phyloP scores from a whole-genome alignment of 35 echinoderm and acorn worm genomes.

The Ophiothrix spiculata region DNA sequence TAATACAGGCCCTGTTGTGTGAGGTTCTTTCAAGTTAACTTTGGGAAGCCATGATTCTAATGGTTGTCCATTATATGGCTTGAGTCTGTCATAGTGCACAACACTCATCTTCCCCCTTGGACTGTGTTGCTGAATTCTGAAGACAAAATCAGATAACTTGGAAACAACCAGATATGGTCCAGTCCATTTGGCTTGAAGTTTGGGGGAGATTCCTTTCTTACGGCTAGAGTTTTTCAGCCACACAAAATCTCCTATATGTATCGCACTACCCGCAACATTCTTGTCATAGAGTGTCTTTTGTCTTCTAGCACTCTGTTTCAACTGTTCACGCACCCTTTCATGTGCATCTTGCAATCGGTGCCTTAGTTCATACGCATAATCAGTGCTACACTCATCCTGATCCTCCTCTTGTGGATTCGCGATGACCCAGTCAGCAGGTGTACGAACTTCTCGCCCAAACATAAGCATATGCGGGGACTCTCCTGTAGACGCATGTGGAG shows the following conservation, averaged over 20 bases:
- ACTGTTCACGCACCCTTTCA: conserved; percentile 8
- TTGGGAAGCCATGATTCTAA: background rate
- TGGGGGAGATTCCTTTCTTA: conserved; percentile 52
- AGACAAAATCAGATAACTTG: conserved; percentile 39
- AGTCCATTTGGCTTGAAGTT: conserved; percentile 43
- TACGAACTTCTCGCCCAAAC: background rate
- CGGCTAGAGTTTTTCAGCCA: conserved; percentile 44
- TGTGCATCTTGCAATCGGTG: conserved; percentile 6
- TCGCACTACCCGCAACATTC: background rate
- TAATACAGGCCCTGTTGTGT: too few relatives aligned
- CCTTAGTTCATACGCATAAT: conserved; percentile 25
- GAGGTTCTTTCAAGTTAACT: too few relatives aligned
- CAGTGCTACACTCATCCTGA: background rate
- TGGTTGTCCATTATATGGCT: conserved; percentile 1
- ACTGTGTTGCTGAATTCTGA: conserved; percentile 8
- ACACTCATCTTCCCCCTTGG: background rate
- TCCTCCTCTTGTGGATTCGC: background rate
- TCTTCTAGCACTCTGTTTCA: conserved; percentile 10
- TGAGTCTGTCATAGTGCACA: conserved; percentile 27
- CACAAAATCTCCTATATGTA: conserved; percentile 37
- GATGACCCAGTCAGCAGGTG: background rate
- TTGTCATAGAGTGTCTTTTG: conserved; percentile 45
- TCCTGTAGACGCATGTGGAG: conserved; percentile 21
- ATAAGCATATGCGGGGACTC: conserved; percentile 7
- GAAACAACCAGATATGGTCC: conserved; percentile 29